Evolutionary conservation across 1,140 invertebrate species (phyloP).

Genomic region (Polypedilum pembai): DNA sequence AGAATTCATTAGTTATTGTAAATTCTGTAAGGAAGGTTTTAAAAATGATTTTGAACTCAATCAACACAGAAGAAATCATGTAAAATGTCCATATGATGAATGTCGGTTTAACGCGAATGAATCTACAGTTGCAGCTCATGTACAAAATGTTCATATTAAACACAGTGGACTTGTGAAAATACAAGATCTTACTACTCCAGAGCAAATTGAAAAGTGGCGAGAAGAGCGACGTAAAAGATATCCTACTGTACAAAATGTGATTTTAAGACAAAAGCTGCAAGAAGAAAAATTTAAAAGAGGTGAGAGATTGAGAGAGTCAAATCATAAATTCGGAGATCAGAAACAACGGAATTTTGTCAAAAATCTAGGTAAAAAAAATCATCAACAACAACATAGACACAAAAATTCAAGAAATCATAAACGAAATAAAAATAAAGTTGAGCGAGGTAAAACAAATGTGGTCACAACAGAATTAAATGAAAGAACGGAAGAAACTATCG

Average conservation of each 20-base stretch:
- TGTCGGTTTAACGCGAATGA: slow-evolving; percentile 2
- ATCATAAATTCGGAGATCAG: slow-evolving; percentile 43
- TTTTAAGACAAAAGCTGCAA: slow-evolving; percentile 52
- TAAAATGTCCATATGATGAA: slow-evolving; percentile 4
- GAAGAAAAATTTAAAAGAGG: slow-evolving; percentile 60
- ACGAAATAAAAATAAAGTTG: not conserved
- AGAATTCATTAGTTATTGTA: not conserved
- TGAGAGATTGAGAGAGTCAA: slow-evolving; percentile 52
- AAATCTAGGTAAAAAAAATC: not conserved
- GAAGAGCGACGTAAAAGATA: slow-evolving; percentile 67
- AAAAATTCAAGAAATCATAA: slow-evolving; percentile 22
- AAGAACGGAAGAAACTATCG: too few species aligned
- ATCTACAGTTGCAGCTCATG: not conserved
- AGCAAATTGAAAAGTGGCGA: slow-evolving; percentile 76
- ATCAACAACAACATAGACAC: not conserved
- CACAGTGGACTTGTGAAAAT: not conserved
- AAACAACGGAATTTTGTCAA: slow-evolving; percentile 36
- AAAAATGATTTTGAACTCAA: not conserved
- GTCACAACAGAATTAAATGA: too few species aligned
- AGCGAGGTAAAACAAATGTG: not conserved
- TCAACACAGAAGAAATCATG: not conserved
- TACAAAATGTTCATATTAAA: not conserved
- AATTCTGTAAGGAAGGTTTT: not conserved
- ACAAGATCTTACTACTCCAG: slow-evolving; percentile 54
- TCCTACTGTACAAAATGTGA: slow-evolving; percentile 64